Conservation (phyloP, 2,888 invertebrate genomes). For the Tortricodes alternella region DNA sequence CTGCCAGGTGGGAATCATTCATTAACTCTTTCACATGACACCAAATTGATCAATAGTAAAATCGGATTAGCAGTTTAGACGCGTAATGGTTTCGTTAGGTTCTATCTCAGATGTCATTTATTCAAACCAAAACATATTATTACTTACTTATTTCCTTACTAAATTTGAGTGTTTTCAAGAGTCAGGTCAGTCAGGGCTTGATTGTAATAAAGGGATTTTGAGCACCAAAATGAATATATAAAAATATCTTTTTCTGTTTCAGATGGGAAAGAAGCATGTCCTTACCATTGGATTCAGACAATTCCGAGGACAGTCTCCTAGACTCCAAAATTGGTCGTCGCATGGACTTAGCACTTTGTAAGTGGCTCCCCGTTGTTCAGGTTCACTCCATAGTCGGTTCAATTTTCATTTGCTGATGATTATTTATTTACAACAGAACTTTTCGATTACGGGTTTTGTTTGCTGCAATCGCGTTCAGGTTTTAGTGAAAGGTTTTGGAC, state of each 20-base stretch:
- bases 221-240: neutral
- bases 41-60: neutral
- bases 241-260: constrained; percentile 41
- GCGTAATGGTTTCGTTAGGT: no score
- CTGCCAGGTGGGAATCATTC: constrained; percentile 60
- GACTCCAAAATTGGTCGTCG: constrained; percentile 83
- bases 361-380: constrained; percentile 66
- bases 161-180: no score
- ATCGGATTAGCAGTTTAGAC: no score
- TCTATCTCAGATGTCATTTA: no score
- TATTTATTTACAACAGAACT: constrained; percentile 72
- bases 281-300: constrained; percentile 82
- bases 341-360: constrained; percentile 94
- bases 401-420: constrained; percentile 77
- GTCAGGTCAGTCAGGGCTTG: no score
- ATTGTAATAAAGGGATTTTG: no score
- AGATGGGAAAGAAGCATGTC: constrained; percentile 89
- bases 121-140: no score
- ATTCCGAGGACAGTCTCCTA: constrained; percentile 70
- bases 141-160: neutral
- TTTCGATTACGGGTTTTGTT: constrained; percentile 47
- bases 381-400: constrained; percentile 62
- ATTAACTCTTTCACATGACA: no score
- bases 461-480: constrained; percentile 49
- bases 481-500: constrained; percentile 43